These are phyloP conservation scores for Nephrotoma flavescens DNA, from an alignment of 2,888 invertebrate species.

Conservation along the genomic window DNA sequence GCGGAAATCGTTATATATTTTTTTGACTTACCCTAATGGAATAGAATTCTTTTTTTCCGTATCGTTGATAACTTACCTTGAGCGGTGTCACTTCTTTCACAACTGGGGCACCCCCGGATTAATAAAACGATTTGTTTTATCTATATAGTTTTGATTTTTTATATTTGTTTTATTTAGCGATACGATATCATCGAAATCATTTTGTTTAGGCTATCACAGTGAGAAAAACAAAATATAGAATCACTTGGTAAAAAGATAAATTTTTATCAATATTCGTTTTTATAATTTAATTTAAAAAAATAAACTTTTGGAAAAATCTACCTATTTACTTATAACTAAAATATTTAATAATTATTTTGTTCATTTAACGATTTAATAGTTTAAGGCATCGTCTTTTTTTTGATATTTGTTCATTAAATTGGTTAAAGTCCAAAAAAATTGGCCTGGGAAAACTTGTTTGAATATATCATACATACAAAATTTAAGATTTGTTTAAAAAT, in stretches of 20 bases:
- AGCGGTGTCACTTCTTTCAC: background rate
- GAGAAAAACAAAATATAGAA: conserved; percentile 8
- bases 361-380: background rate
- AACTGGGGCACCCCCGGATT: background rate
- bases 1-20: background rate
- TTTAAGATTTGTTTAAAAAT: too few species aligned
- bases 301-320: background rate
- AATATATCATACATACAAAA: too few species aligned
- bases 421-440: too few species aligned
- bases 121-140: background rate
- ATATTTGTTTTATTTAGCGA: background rate
- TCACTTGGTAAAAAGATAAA: conserved; percentile 9
- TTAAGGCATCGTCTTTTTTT: background rate
- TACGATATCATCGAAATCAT: background rate
- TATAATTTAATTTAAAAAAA: background rate
- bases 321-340: background rate
- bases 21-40: background rate
- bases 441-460: too few species aligned
- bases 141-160: background rate
- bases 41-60: background rate
- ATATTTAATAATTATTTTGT: background rate
- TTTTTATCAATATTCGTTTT: background rate
- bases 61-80: background rate
- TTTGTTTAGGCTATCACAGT: conserved; percentile 9
- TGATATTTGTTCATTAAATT: background rate